Base-by-base conservation (phyloP, 64 coral and sea anemone species). In the Pocillopora verrucosa region DNA sequence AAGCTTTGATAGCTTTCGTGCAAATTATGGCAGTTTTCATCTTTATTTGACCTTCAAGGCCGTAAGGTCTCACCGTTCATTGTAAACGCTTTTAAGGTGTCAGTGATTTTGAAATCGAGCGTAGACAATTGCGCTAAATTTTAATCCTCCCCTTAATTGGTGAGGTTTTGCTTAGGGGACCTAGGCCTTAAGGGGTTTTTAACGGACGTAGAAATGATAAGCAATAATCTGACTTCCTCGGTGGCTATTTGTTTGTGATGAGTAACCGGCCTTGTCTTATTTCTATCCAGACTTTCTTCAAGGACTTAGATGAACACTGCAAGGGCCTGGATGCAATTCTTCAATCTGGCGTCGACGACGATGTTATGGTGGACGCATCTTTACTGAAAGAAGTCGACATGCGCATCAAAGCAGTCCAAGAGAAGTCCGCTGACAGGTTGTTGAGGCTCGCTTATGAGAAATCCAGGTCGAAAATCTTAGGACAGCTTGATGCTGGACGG, bases 391-490 rank as follows among this genome's bases (percentile, higher is more conserved):
- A 81, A 61, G 45, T 90, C 4, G 90, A 97, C 63, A 80, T 75
- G 34, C 95, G 95, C 13, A 91, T 97, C 37, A 64, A 24, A 57
- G 20, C 72, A 22, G 91, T 97, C 20, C 78, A 87, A 60, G 79
- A 85, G 20, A 78, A 91, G 45, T 83, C 95, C 64, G 30, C 88
- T 84, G 61, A 80, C 34, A 89, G 95, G 36, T 69, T 61, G 38
- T 56, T 97, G 76, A 87, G 78, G 56, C 76, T 97, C 11, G 75
- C 88, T 4, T 97, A 92, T 63, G 95, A 97, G 82, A 88, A 89
- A 36, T 65, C 80, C 72, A 88, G 87, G 16, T 88, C 88, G 26
- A 96, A 91, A 35, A 81, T 93, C 26, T 56, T 93, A 24, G 10
- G 79, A n/a, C 56, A 88, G 34, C 60, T 96, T 16, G 76, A 88